Evolutionary conservation across 2,888 invertebrate species (phyloP), one percentile per base, ranked within the genome.

Genomic region (Pristionchus maxplancki): DNA sequence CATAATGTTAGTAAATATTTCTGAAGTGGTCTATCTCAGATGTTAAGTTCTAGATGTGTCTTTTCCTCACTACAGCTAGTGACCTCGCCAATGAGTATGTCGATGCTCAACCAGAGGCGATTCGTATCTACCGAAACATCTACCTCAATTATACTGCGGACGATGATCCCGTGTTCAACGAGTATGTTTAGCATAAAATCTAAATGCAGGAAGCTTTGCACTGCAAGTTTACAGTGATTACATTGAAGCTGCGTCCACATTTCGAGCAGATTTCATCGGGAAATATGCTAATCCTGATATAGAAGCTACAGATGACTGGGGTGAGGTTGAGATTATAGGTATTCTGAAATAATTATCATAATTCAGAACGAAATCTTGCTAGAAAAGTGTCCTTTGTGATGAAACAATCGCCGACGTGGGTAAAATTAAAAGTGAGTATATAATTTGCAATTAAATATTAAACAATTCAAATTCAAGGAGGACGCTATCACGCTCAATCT

Each of bases 81-180:
- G 71, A 71, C 31, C 34, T 37, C 20, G 78, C 37, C 6, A 78
- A 78, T 44, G 78, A 40, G 44, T 78, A 44, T 28, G 44, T 78
- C 11, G n/a, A 44, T 3, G 44, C 24, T 2, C 78, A 78, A 44
- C 78, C 78, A 8, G 44, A 24, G 9, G 44, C 20, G 0, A 78
- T 78, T 44, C 78, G 78, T 0, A 9, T 78, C n/a, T 78, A 44
- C n/a, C 34, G 44, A n/a, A 78, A 78, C 78, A 78, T 78, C 44
- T 78, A 78, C 28, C 78, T 78, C n/a, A 78, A 78, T 13, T 78
- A 78, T 17, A 44, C 78, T n/a, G 78, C 78, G 5, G 40, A 40
- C n/a, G n/a, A 4, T 1, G n/a, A 78, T 34, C 78, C 78, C n/a
- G 40, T 78, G 2, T 78, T 78, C 44, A 40, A 13, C 4, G 78